A percentile compares a stretch with the other conserved stretches of the same genome.
Evolutionary conservation across 2,113 vertebrate genomes (phyloP).

Genomic region (Labeo rohita): DNA sequence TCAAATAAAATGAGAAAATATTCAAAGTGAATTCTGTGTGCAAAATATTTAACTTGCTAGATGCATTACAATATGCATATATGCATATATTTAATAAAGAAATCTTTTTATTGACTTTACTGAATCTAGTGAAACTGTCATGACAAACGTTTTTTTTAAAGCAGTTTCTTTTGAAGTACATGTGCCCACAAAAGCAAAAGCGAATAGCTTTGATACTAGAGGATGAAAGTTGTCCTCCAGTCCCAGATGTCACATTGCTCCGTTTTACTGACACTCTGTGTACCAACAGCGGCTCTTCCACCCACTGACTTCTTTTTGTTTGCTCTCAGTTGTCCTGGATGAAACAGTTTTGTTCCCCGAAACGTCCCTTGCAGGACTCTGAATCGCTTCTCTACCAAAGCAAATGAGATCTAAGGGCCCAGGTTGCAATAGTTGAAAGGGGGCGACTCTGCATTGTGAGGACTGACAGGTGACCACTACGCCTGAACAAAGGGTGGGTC

Average conservation of each 20-base stretch:
- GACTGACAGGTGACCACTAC: constrained; percentile 84
- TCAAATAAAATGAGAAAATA: background rate
- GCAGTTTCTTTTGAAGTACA: background rate
- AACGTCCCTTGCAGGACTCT: constrained; percentile 69
- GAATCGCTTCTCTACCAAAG: constrained; percentile 66
- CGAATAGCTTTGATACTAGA: background rate
- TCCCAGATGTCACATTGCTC: constrained; percentile 15
- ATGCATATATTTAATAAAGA: background rate
- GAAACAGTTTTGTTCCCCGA: constrained; percentile 60
- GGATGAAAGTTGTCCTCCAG: constrained; percentile 5
- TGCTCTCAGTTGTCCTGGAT: constrained; percentile 53
- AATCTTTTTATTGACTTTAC: background rate
- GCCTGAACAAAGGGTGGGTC: constrained; percentile 81
- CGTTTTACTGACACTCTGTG: constrained; percentile 26
- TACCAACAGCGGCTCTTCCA: constrained; percentile 39
- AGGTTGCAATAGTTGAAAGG: constrained; percentile 64
- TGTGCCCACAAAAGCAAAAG: background rate
- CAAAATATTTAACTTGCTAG: background rate
- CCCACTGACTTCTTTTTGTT: constrained; percentile 51
- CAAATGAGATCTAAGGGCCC: constrained; percentile 64
- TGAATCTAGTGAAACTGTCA: background rate
- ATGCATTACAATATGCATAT: background rate
- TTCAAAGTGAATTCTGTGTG: background rate
- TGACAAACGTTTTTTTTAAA: background rate
- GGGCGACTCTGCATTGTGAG: constrained; percentile 66